Conservation (phyloP, 1,140 invertebrate species). For the Zaprionus ornatus region DNA sequence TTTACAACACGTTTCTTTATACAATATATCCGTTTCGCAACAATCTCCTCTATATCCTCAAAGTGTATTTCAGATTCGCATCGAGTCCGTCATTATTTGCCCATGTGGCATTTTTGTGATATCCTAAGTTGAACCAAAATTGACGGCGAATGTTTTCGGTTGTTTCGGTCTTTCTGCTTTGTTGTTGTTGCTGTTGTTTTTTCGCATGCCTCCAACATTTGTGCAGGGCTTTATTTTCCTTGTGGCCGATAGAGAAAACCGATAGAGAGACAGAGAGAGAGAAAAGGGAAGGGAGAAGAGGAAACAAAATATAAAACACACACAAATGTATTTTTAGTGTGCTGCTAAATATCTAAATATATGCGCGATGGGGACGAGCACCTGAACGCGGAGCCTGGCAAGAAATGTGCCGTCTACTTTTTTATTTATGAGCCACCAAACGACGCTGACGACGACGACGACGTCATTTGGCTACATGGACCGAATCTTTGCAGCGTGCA, state of each 20-base stretch:
- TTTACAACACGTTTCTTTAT: neutral
- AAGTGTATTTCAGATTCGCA: constrained; percentile 34
- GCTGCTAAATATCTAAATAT: constrained; percentile 80
- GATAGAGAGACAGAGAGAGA: neutral
- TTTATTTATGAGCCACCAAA: constrained; percentile 77
- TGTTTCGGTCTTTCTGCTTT: constrained; percentile 54
- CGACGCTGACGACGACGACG: constrained; percentile 34
- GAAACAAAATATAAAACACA: constrained; percentile 50
- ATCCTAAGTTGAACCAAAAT: constrained; percentile 40
- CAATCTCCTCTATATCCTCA: neutral
- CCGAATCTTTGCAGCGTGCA: constrained; percentile 47
- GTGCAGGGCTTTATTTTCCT: constrained; percentile 65
- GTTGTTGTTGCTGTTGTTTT: constrained; percentile 30
- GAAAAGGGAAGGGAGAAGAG: neutral
- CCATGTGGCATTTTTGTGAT: constrained; percentile 38
- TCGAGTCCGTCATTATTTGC: constrained; percentile 3
- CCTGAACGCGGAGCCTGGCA: constrained; percentile 59
- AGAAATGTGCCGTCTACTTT: constrained; percentile 59
- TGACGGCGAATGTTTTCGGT: constrained; percentile 37
- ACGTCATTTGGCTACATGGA: constrained; percentile 61
- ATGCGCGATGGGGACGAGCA: constrained; percentile 69
- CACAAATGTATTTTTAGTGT: constrained; percentile 78
- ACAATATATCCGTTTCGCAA: neutral
- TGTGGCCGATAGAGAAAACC: constrained; percentile 27
- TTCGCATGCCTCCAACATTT: constrained; percentile 55